Percentiles rank a stretch among this genome's conserved stretches.
Evolutionary conservation across 2,888 invertebrate genomes (phyloP).

Genomic region (Nemoura dubitans): DNA sequence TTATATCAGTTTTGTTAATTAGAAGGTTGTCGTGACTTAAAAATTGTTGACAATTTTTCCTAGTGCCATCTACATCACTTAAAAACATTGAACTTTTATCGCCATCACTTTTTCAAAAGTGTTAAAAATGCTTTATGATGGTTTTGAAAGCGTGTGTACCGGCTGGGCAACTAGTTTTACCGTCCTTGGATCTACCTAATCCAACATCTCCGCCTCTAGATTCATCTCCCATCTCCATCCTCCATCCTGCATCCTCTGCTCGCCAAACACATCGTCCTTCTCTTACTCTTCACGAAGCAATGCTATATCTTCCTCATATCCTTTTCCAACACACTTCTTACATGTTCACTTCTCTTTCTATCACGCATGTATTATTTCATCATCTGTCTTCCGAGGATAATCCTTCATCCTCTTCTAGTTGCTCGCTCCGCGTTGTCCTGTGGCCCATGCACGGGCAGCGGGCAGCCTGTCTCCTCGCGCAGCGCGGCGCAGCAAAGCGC

Average conservation of each 20-base stretch:
- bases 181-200: slow-evolving; percentile 40
- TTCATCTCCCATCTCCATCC: background rate
- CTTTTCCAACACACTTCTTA: background rate
- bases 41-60: background rate
- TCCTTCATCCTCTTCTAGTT: slow-evolving; percentile 26
- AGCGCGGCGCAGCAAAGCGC: too few species aligned
- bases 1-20: background rate
- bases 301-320: slow-evolving; percentile 28
- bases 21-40: background rate
- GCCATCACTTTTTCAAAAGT: background rate
- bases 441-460: too few species aligned
- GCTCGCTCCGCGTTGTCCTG: background rate
- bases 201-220: slow-evolving; percentile 32
- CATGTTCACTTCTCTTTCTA: background rate
- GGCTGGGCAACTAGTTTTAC: slow-evolving; percentile 44
- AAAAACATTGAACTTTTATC: background rate
- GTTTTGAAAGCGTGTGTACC: slow-evolving; percentile 44
- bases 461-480: too few species aligned
- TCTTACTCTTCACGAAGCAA: slow-evolving; percentile 38
- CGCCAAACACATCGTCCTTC: slow-evolving; percentile 41
- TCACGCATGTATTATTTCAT: slow-evolving; percentile 3
- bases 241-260: slow-evolving; percentile 17
- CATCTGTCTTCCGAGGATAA: slow-evolving; percentile 14
- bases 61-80: background rate
- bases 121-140: slow-evolving; percentile 19